Evolutionary conservation across 1,140 invertebrate species (phyloP).

Genomic region (Leptinotarsa lineolata): DNA sequence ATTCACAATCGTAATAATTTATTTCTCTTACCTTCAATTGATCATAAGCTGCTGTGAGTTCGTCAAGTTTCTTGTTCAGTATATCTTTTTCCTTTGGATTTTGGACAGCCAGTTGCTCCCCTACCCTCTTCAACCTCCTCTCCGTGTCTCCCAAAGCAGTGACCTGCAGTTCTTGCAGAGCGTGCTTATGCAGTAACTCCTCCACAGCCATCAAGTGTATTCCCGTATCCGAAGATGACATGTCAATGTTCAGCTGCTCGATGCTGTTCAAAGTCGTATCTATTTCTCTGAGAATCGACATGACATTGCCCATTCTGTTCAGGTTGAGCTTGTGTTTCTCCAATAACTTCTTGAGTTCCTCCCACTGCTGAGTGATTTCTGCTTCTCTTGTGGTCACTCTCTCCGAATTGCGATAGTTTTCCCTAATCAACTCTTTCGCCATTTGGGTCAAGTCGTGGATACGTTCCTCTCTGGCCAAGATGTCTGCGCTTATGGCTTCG

Average conservation of each 20-base stretch:
- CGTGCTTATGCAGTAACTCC: conserved; percentile 91
- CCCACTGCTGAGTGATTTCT: conserved; percentile 88
- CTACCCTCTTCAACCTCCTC: conserved; percentile 74
- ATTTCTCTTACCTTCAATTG: conserved; percentile 44
- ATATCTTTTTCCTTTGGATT: conserved; percentile 50
- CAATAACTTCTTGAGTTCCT: conserved; percentile 80
- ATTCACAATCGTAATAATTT: too few species aligned
- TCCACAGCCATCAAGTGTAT: conserved; percentile 92
- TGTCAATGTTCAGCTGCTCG: conserved; percentile 77
- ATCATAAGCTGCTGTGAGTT: conserved; percentile 47
- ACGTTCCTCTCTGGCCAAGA: conserved; percentile 90
- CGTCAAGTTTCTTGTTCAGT: conserved; percentile 46
- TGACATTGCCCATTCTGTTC: conserved; percentile 75
- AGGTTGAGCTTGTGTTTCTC: conserved; percentile 85
- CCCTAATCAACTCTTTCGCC: conserved; percentile 86
- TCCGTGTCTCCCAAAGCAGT: conserved; percentile 83
- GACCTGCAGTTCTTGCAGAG: conserved; percentile 87
- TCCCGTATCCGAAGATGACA: conserved; percentile 86
- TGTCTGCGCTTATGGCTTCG: conserved; percentile 97
- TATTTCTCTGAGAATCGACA: conserved; percentile 88
- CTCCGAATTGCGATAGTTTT: conserved; percentile 90
- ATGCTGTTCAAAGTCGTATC: conserved; percentile 86
- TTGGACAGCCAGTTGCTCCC: conserved; percentile 56
- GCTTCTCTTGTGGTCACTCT: conserved; percentile 80
- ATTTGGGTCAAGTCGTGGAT: conserved; percentile 92